Evolutionary conservation across 2,113 vertebrate genomes (phyloP).

Genomic region (Dicrurus megarhynchus): DNA sequence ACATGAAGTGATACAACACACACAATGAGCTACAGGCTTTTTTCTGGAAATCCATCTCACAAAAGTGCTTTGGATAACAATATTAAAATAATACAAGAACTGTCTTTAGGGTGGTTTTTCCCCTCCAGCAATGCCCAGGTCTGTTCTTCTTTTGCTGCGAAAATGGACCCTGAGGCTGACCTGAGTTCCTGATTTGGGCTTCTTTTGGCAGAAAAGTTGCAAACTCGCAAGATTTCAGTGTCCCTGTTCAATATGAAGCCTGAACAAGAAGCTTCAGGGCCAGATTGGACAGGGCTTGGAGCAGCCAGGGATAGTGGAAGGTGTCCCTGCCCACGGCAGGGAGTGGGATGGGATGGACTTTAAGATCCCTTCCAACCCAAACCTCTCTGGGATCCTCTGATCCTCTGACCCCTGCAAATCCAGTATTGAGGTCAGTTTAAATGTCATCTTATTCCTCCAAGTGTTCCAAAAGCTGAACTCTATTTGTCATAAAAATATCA

Average conservation of each 20-base stretch:
- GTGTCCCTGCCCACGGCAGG: neutral
- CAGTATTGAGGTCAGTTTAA: neutral
- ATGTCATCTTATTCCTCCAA: neutral
- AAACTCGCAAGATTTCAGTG: neutral
- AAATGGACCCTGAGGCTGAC: neutral
- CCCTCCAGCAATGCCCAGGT: neutral
- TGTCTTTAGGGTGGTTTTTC: too few species aligned
- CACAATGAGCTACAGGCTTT: neutral
- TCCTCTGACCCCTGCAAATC: neutral
- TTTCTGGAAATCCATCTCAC: neutral
- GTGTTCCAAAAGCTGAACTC: neutral
- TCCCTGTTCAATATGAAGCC: neutral
- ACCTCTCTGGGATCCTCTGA: neutral
- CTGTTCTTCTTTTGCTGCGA: neutral
- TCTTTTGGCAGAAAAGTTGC: neutral
- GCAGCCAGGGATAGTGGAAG: neutral
- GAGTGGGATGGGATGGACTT: neutral
- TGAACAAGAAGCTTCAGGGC: neutral
- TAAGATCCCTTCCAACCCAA: neutral
- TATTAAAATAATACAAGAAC: neutral
- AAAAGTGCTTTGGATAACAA: neutral
- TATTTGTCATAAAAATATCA: neutral
- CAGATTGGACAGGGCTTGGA: fast-evolving
- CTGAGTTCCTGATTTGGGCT: neutral
- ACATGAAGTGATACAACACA: neutral